Evolutionary conservation across 2,113 vertebrate species (phyloP).

Genomic region (Redunca redunca): DNA sequence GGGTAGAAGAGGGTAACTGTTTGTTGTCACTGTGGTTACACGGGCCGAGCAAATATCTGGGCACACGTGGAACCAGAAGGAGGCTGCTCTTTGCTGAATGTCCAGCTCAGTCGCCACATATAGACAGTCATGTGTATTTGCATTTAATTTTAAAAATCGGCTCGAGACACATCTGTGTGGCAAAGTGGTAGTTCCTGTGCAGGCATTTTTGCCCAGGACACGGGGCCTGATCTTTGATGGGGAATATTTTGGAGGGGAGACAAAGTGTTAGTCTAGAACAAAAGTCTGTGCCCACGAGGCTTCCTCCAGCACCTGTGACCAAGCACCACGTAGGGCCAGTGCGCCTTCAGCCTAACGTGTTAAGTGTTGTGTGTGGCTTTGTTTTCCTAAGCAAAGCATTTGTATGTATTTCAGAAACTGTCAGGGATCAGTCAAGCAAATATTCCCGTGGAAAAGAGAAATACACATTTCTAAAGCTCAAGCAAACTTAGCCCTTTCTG

Average conservation of each 20-base stretch:
- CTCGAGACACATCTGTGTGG: conserved; percentile 23
- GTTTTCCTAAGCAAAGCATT: conserved; percentile 66
- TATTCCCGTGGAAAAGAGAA: conserved; percentile 45
- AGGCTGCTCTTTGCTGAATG: neutral
- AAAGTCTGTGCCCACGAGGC: conserved; percentile 48
- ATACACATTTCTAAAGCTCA: conserved; percentile 33
- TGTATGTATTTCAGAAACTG: conserved; percentile 60
- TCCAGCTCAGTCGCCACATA: conserved; percentile 20
- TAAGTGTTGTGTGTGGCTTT: conserved; percentile 62
- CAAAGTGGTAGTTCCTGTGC: conserved; percentile 37
- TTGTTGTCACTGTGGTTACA: neutral
- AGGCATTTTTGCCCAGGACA: conserved; percentile 4
- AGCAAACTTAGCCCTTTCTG: neutral
- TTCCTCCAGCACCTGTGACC: conserved; percentile 60
- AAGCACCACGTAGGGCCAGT: conserved; percentile 14
- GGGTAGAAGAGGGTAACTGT: neutral
- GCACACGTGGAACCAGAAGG: neutral
- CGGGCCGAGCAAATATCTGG: conserved; percentile 2
- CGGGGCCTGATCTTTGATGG: neutral
- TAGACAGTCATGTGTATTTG: conserved; percentile 40
- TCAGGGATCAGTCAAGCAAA: conserved; percentile 48
- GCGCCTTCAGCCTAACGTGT: conserved; percentile 57
- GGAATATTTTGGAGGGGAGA: conserved; percentile 53
- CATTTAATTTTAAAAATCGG: conserved; percentile 62
- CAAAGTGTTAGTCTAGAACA: conserved; percentile 49